Conservation (phyloP, 2,113 vertebrate species). For the Boleophthalmus pectinirostris region DNA sequence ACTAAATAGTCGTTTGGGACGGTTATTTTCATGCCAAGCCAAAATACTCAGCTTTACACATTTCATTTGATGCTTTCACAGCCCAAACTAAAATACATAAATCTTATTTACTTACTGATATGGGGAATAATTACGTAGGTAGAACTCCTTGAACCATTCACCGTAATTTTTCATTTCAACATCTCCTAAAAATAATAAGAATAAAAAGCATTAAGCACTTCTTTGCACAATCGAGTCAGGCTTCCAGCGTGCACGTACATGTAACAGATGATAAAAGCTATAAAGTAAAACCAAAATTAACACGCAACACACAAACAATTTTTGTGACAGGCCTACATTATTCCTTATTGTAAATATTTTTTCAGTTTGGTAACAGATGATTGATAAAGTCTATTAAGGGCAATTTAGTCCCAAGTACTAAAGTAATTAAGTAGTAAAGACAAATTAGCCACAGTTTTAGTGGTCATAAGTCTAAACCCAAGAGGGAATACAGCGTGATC, state of each 20-base stretch:
- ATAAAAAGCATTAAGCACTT: constrained; percentile 29
- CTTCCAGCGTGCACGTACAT: too few species aligned
- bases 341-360: not conserved
- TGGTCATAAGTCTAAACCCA: not conserved
- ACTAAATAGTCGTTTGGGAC: not conserved
- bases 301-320: not conserved
- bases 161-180: not conserved
- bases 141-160: not conserved
- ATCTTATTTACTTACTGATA: not conserved
- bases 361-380: not conserved
- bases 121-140: not conserved
- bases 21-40: not conserved
- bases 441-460: not conserved
- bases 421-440: not conserved
- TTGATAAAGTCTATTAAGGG: not conserved
- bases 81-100: not conserved
- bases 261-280: too few species aligned
- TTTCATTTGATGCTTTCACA: not conserved
- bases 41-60: not conserved
- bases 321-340: too few species aligned
- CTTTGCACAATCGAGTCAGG: not conserved
- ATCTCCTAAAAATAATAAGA: constrained; percentile 22
- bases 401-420: not conserved
- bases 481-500: not conserved
- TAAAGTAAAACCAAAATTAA: not conserved